These are phyloP conservation scores for Oceanodroma leucorhoa DNA, from an alignment of 2,797 vertebrate species.

Conservation along the genomic window DNA sequence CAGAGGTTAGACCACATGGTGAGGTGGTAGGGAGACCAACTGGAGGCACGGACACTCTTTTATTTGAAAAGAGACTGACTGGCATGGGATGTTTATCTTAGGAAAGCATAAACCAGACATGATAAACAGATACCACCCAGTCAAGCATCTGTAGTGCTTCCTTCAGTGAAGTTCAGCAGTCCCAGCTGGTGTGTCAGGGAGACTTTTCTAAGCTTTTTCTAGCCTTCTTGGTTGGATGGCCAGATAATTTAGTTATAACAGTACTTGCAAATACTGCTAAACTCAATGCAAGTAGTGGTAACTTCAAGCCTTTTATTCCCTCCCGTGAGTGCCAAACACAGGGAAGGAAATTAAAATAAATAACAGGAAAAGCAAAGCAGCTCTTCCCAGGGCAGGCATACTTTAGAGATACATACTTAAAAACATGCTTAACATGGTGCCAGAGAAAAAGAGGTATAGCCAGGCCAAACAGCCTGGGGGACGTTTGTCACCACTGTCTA, in stretches of 20 bases:
- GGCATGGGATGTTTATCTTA: neutral
- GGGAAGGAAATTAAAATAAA: neutral
- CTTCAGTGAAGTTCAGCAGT: neutral
- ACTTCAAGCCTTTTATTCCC: neutral
- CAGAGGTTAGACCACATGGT: neutral
- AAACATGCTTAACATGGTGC: neutral
- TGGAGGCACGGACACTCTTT: neutral
- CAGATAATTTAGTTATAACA: neutral
- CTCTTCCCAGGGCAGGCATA: neutral
- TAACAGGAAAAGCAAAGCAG: neutral
- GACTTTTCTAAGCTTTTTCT: neutral
- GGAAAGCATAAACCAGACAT: constrained; percentile 8
- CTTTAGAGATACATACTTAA: neutral
- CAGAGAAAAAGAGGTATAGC: neutral
- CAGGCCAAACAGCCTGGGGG: neutral
- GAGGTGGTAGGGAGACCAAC: neutral
- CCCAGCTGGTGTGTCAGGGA: neutral
- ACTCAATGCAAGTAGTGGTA: neutral
- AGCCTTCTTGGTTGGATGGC: neutral
- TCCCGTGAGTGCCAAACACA: neutral
- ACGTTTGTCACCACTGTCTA: neutral
- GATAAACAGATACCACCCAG: constrained; percentile 24
- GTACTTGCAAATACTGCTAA: neutral
- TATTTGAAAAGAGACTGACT: neutral
- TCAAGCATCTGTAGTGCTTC: neutral